Evolutionary conservation across 2,797 vertebrate genomes (phyloP).

Genomic region (Pangasius macronema): DNA sequence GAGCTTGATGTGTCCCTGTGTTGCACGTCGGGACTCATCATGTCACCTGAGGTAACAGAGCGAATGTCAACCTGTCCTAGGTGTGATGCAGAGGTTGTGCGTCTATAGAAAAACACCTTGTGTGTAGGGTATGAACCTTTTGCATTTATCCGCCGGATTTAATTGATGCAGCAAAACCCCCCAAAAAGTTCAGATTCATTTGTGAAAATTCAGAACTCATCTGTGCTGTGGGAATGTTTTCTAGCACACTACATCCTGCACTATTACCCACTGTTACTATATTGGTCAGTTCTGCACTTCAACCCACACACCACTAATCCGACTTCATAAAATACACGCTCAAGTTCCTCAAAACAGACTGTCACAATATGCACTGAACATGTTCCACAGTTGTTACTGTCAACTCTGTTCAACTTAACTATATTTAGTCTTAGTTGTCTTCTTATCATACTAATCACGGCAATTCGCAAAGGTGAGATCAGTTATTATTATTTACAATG

Average conservation of each 20-base stretch:
- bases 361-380: not conserved
- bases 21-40: constrained; percentile 14
- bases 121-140: not conserved
- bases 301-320: not conserved
- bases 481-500: not conserved
- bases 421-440: not conserved
- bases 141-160: too few species aligned
- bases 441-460: not conserved
- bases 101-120: not conserved
- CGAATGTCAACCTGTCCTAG: not conserved
- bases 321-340: too few species aligned
- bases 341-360: not conserved
- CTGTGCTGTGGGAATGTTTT: not conserved
- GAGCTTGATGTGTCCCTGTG: constrained; percentile 22
- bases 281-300: not conserved
- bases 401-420: not conserved
- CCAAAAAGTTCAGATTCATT: not conserved
- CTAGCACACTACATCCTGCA: not conserved
- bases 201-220: not conserved
- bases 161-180: not conserved
- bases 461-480: not conserved
- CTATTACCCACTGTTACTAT: not conserved
- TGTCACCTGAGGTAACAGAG: not conserved
- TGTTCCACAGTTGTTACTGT: not conserved
- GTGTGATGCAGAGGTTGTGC: not conserved